Base-by-base conservation (phyloP, 2,113 vertebrate species). In the Pelecanoides urinatrix region DNA sequence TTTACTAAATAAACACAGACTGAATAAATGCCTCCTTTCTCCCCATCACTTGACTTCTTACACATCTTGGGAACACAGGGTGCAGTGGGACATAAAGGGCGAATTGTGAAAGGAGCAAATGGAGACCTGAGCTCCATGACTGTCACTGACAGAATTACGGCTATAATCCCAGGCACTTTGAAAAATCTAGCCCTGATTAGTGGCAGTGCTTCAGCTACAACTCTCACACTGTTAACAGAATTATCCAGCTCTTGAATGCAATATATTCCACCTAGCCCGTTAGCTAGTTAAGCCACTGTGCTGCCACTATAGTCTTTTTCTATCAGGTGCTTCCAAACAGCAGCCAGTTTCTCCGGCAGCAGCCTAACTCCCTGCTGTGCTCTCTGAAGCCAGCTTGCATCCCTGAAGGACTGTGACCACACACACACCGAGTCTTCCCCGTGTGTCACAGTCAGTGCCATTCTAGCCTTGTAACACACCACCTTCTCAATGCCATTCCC, bases 161-260 rank as follows among this genome's bases (percentile, higher is more conserved):
- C 52, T 77, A 29, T 77, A 95, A 93, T 96, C 79, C 86, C 63
- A 77, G 75, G 67, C 45, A 73, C 79, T 92, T 86, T 47, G 86
- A 86, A 92, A 92, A 96, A 92, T 77, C 63, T 62, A 80, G 55
- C 56, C 29, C 68, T 94, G 86, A 96, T 94, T 96, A 94, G 86
- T 19, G 44, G 78, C 72, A 88, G 50, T 34, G 78, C 75, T 93
- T 90, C 78, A 94, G 66, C 85, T 90, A 49, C 78, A 92, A 32
- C 59, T 55, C 50, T 80, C 67, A 40, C 74, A 82, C 74, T 77
- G 53, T 50, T 90, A 90, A 70, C 55, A 92, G 93, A 94, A 92
- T 96, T 90, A 95, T 67, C 75, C 58, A 83, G 82, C 88, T 83
- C 95, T 83, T 63, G 55, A 94, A 86, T 63, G 59, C 75, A 92